Percentiles rank a stretch among this genome's conserved stretches.
These are phyloP conservation scores for Cololabis saira DNA, from an alignment of 2,113 vertebrate species.

Conservation along the genomic window DNA sequence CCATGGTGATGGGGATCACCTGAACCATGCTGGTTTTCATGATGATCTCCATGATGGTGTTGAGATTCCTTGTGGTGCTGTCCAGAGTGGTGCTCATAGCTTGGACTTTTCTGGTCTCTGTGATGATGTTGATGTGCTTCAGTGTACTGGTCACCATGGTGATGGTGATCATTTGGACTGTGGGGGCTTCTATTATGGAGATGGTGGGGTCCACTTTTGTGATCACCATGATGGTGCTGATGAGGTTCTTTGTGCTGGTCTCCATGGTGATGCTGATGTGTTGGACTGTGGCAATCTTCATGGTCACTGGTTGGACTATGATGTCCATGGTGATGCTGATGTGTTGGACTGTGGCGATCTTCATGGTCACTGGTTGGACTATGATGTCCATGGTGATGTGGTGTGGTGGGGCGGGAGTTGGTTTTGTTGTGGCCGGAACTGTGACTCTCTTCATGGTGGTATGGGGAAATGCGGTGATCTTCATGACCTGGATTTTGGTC, in stretches of 20 bases:
- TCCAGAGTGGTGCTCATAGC: neutral
- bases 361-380: neutral
- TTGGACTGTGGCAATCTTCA: neutral
- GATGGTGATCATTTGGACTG: neutral
- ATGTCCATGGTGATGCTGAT: conserved; percentile 26
- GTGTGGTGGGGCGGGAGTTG: conserved; percentile 1
- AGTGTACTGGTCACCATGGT: conserved; percentile 6
- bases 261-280: conserved; percentile 22
- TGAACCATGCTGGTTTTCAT: neutral
- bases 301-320: neutral
- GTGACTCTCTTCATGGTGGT: conserved; percentile 30
- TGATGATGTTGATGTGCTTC: neutral
- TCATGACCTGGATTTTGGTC: neutral
- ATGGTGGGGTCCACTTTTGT: neutral
- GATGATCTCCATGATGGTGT: conserved; percentile 7
- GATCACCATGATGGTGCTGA: neutral
- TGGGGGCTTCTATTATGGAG: conserved; percentile 4
- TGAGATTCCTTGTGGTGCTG: neutral
- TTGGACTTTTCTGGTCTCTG: neutral
- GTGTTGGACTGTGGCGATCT: neutral
- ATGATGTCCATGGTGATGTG: neutral
- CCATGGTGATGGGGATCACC: neutral
- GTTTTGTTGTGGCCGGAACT: conserved; percentile 1
- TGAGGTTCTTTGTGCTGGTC: conserved; percentile 15
- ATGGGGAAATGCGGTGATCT: neutral